These are phyloP conservation scores for Oophaga sylvatica DNA, from an alignment of 2,797 vertebrate species.

Conservation along the genomic window DNA sequence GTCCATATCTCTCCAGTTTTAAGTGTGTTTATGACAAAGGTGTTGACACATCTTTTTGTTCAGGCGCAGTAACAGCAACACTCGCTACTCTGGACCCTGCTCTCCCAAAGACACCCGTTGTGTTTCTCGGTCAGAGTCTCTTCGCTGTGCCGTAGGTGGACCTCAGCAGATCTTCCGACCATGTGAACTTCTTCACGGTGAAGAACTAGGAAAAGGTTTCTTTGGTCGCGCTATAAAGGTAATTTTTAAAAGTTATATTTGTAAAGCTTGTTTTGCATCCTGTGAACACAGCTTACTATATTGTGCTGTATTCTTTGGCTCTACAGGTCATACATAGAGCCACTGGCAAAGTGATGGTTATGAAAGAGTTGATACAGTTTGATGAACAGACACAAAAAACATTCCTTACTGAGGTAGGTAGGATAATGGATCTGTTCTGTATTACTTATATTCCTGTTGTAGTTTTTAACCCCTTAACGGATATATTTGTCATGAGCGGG, in stretches of 20 bases:
- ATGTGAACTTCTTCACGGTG: slow-evolving; percentile 90
- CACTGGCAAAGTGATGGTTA: slow-evolving; percentile 96
- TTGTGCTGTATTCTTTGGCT: slow-evolving; percentile 56
- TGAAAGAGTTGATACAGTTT: slow-evolving; percentile 94
- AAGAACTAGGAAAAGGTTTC: slow-evolving; percentile 92
- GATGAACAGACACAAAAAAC: slow-evolving; percentile 95
- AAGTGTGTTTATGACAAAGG: not conserved
- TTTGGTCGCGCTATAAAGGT: slow-evolving; percentile 96
- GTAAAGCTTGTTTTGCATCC: not conserved
- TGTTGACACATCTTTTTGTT: not conserved
- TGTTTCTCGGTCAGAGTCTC: slow-evolving; percentile 89
- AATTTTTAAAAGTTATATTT: slow-evolving; percentile 47
- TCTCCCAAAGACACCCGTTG: slow-evolving; percentile 86
- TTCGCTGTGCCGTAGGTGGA: slow-evolving; percentile 85
- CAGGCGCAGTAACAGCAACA: slow-evolving; percentile 92
- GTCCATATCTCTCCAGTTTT: not conserved
- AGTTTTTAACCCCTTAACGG: too few relatives aligned
- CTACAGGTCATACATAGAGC: slow-evolving; percentile 91
- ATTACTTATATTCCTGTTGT: too few relatives aligned
- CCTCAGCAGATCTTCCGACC: slow-evolving; percentile 94
- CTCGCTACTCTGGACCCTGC: slow-evolving; percentile 87
- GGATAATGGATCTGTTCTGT: not conserved
- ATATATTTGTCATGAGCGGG: too few relatives aligned
- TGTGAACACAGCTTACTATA: not conserved
- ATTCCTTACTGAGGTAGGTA: slow-evolving; percentile 87